Conservation (phyloP, 2,888 invertebrate species). For the Lasius fuliginosus region DNA sequence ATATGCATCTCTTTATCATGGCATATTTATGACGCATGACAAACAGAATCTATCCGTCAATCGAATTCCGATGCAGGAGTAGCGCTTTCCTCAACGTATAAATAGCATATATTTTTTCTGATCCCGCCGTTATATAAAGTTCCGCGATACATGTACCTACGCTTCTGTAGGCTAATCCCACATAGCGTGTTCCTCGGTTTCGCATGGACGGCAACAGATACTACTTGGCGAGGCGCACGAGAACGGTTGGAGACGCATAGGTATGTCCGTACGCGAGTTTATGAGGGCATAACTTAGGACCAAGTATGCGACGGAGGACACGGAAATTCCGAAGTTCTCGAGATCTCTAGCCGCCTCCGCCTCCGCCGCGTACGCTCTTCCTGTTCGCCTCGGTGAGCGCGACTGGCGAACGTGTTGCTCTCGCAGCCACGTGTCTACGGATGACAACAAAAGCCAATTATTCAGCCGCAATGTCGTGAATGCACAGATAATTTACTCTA, state of each 20-base stretch:
- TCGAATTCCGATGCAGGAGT: not conserved
- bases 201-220: conserved; percentile 72
- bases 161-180: conserved; percentile 39
- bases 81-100: not conserved
- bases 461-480: not conserved
- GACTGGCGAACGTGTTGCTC: conserved; percentile 27
- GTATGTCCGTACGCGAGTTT: conserved; percentile 79
- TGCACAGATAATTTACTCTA: not conserved
- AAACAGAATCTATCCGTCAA: conserved; percentile 8
- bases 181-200: conserved; percentile 66
- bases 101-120: not conserved
- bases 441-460: conserved; percentile 28
- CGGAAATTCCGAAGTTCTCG: conserved; percentile 72
- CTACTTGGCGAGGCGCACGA: conserved; percentile 55
- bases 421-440: conserved; percentile 20
- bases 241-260: conserved; percentile 67
- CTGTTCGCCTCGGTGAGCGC: conserved; percentile 14
- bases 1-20: not conserved
- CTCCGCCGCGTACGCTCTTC: conserved; percentile 27
- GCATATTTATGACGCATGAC: conserved; percentile 1
- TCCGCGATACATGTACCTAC: conserved; percentile 49
- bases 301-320: conserved; percentile 79
- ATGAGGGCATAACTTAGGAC: conserved; percentile 82
- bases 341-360: conserved; percentile 35
- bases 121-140: conserved; percentile 13